A percentile compares a stretch with the other conserved stretches of the same genome.
These are phyloP conservation scores for Hydriomena furcata DNA, from an alignment of 2,888 invertebrate species.

Conservation along the genomic window DNA sequence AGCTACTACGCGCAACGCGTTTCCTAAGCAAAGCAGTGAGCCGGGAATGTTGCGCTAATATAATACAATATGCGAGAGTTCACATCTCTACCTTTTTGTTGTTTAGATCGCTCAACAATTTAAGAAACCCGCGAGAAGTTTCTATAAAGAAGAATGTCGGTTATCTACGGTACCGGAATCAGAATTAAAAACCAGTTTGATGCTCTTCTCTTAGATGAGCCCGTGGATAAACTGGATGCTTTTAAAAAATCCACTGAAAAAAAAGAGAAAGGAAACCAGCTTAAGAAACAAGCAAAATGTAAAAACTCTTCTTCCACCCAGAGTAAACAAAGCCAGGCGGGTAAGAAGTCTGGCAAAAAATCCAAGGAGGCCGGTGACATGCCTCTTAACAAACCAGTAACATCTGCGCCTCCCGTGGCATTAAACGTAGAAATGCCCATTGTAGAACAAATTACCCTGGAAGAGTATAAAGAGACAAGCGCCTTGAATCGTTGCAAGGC, in stretches of 20 bases:
- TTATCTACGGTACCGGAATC: neutral
- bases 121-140: neutral
- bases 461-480: neutral
- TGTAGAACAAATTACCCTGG: neutral
- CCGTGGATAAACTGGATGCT: neutral
- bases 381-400: neutral
- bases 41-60: too few species aligned
- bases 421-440: too few species aligned
- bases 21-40: too few species aligned
- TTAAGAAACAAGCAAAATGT: too few species aligned
- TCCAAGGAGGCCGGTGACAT: neutral
- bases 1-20: too few species aligned
- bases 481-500: neutral
- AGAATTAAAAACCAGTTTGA: neutral
- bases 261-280: neutral
- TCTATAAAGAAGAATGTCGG: neutral
- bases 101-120: neutral
- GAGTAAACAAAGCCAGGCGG: too few species aligned
- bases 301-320: too few species aligned
- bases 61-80: neutral
- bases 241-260: neutral
- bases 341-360: too few species aligned
- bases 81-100: neutral
- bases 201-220: neutral
- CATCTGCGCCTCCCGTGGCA: too few species aligned